These are phyloP conservation scores for Oryzias celebensis DNA, from an alignment of 2,113 vertebrate genomes.

Conservation along the genomic window DNA sequence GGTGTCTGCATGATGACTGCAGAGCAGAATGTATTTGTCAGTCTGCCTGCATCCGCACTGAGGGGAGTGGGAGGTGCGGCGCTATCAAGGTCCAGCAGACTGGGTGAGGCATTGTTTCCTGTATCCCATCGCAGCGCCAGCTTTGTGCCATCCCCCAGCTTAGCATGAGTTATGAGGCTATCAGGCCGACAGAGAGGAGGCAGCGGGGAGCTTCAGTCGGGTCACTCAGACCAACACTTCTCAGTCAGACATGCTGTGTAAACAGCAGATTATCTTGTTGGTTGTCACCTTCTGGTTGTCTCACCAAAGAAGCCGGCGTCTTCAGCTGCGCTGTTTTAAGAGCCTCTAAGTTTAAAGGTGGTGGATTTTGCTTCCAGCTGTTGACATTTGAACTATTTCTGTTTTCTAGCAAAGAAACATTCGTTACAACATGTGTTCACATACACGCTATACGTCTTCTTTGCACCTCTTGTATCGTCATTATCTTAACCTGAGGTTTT, in stretches of 20 bases:
- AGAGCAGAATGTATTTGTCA: constrained; percentile 46
- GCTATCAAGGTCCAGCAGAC: constrained; percentile 52
- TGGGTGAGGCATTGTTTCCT: constrained; percentile 59
- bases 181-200: constrained; percentile 30
- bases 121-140: constrained; percentile 44
- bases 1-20: constrained; percentile 46
- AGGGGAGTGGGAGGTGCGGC: constrained; percentile 35
- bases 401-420: no score
- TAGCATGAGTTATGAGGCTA: constrained; percentile 56
- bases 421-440: no score
- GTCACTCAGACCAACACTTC: constrained; percentile 11
- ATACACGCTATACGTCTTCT: no score
- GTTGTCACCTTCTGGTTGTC: constrained; percentile 21
- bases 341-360: background rate
- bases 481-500: background rate
- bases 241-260: constrained; percentile 17
- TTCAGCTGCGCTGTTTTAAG: background rate
- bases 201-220: constrained; percentile 27
- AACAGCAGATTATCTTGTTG: constrained; percentile 50
- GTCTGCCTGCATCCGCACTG: constrained; percentile 2
- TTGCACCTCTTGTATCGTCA: no score
- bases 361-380: background rate
- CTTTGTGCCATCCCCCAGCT: constrained; percentile 46
- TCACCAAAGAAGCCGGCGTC: constrained; percentile 7
- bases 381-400: no score